Percentiles rank a stretch among this genome's conserved stretches.
Conservation (phyloP, 2,888 invertebrate species). For the Hymenopus coronatus region DNA sequence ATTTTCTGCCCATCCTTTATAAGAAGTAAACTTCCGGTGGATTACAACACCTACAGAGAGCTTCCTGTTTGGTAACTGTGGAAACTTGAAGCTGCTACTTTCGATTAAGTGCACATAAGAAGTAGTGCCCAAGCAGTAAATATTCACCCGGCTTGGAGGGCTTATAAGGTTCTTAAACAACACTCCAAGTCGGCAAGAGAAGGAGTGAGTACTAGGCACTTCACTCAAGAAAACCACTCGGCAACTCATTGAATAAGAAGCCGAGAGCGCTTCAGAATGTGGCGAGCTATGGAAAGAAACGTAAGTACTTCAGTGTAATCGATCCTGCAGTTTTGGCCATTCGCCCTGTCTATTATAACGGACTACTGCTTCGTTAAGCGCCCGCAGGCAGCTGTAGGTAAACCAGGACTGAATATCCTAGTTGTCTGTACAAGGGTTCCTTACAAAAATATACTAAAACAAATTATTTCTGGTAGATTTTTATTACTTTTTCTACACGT, state of each 20-base stretch:
- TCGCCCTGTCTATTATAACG: no score
- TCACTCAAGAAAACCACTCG: background rate
- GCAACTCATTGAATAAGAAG: background rate
- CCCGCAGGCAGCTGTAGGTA: no score
- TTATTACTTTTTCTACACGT: no score
- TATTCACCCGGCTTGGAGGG: background rate
- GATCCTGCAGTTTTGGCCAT: background rate
- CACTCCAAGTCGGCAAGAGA: background rate
- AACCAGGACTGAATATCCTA: no score
- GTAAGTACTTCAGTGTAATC: background rate
- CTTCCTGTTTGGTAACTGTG: no score
- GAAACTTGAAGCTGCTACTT: background rate
- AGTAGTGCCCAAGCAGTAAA: background rate
- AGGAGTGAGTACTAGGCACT: background rate
- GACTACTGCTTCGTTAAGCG: no score
- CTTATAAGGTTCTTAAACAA: background rate
- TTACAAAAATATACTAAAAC: no score
- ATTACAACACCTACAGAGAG: no score
- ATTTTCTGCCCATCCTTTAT: no score
- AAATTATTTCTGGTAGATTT: no score
- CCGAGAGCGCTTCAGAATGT: background rate
- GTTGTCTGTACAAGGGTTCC: no score
- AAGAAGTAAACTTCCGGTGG: no score
- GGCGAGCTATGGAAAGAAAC: background rate
- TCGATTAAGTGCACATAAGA: background rate